Conservation (phyloP, 1,140 invertebrate species). For the Dendrolimus punctatus region DNA sequence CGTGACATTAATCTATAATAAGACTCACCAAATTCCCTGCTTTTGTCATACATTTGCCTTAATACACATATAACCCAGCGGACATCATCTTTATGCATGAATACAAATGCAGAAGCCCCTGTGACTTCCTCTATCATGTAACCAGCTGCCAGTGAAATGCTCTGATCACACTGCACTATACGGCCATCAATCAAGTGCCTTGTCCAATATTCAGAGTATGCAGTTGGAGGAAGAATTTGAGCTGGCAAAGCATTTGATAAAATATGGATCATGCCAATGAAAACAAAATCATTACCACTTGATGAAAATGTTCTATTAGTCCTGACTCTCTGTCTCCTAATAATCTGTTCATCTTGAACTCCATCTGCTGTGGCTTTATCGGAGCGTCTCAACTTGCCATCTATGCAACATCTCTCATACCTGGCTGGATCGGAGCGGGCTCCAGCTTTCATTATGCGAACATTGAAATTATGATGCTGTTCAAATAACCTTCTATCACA, state of each 20-base stretch:
- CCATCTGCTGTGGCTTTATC: constrained; percentile 66
- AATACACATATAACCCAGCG: constrained; percentile 88
- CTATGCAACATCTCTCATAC: constrained; percentile 79
- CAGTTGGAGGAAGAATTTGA: constrained; percentile 79
- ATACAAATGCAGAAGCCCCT: constrained; percentile 86
- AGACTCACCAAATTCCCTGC: constrained; percentile 83
- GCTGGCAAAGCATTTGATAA: constrained; percentile 79
- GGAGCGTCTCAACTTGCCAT: constrained; percentile 71
- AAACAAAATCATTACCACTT: constrained; percentile 75
- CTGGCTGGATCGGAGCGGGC: constrained; percentile 79
- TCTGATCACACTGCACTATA: constrained; percentile 90
- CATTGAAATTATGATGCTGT: constrained; percentile 70
- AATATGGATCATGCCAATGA: constrained; percentile 80
- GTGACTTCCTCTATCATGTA: constrained; percentile 90
- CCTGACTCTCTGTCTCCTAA: constrained; percentile 67
- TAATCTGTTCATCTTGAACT: constrained; percentile 67
- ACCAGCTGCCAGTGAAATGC: constrained; percentile 88
- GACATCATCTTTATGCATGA: constrained; percentile 91
- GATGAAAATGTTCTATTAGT: constrained; percentile 67
- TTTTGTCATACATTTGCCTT: constrained; percentile 88
- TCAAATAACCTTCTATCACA: constrained; percentile 48
- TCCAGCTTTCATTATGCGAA: constrained; percentile 76
- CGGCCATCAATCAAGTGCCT: constrained; percentile 88
- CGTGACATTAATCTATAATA: constrained; percentile 87
- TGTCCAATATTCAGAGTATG: constrained; percentile 87